Evolutionary conservation across 2,888 invertebrate species (phyloP), one percentile per base, ranked within the genome.

Genomic region (Mimachlamys varia): DNA sequence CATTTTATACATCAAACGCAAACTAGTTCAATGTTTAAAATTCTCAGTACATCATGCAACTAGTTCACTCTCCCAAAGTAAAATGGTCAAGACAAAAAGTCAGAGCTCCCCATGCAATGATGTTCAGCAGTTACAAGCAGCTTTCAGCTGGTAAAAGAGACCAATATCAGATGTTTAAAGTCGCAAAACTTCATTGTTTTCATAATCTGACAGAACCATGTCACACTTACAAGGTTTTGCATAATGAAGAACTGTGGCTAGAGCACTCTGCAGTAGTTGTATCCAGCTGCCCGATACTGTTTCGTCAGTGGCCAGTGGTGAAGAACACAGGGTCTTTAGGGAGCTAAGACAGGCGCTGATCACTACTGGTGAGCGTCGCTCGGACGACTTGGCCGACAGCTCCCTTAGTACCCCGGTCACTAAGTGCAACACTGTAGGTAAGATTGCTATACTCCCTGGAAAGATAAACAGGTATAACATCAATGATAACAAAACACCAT

Each of bases 351-450:
- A 98, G 90, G 98, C 97, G 13, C 98, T 97, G 0, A 98, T 97
- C 37, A 98, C 98, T 49, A 98, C 98, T n/a, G 98, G 98, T 38
- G 94, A 94, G 88, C 93, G 93, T 89, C 94, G 95, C 88, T 95
- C 94, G 22, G 97, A 97, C 33, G 97, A 97, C 49, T 98, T 97
- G 7, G 96, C 93, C 7, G 98, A 98, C 91, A 98, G 98, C 97
- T 99, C 99, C 94, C 98, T 98, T 62, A 99, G 97, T 53, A 99
- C 98, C 90, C 99, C 98, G 12, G 98, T 98, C 0, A 98, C 98
- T 91, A 99, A 97, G 97, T 98, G 99, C n/a, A 99, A 97, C 91
- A 99, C 97, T 0, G 99, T 98, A 5, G 99, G 99, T 91, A 99
- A 97, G 93, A 99, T 98, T 17, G 98, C 98, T 22, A 99, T 96